Conservation (phyloP, 2,113 vertebrate species). For the Uria aalge region DNA sequence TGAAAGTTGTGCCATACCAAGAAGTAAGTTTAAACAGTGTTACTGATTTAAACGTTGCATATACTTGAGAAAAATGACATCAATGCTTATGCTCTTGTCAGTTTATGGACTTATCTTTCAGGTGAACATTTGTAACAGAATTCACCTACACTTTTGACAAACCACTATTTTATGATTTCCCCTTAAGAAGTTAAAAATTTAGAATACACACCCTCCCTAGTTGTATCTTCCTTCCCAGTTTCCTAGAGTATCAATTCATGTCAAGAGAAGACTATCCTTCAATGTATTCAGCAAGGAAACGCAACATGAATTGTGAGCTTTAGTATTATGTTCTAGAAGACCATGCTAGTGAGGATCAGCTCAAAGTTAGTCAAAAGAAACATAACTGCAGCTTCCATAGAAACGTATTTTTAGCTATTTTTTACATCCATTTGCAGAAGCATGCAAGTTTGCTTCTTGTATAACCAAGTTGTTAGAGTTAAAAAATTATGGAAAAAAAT, state of each 20-base stretch:
- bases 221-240: background rate
- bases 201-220: background rate
- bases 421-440: background rate
- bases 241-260: background rate
- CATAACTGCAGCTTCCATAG: background rate
- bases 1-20: background rate
- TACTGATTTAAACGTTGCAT: background rate
- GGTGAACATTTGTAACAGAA: background rate
- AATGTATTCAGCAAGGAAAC: background rate
- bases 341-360: background rate
- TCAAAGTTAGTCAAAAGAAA: background rate
- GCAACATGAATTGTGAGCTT: background rate
- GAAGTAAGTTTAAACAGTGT: background rate
- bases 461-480: background rate
- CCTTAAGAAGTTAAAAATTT: background rate
- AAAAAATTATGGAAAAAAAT: fast-evolving
- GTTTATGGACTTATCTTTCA: fast-evolving
- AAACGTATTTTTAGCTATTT: background rate
- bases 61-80: background rate
- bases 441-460: background rate
- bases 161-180: background rate
- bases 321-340: background rate
- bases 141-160: background rate
- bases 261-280: background rate
- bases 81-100: background rate